Evolutionary conservation across 2,113 vertebrate genomes (phyloP).

Genomic region (Bothrops jararaca): DNA sequence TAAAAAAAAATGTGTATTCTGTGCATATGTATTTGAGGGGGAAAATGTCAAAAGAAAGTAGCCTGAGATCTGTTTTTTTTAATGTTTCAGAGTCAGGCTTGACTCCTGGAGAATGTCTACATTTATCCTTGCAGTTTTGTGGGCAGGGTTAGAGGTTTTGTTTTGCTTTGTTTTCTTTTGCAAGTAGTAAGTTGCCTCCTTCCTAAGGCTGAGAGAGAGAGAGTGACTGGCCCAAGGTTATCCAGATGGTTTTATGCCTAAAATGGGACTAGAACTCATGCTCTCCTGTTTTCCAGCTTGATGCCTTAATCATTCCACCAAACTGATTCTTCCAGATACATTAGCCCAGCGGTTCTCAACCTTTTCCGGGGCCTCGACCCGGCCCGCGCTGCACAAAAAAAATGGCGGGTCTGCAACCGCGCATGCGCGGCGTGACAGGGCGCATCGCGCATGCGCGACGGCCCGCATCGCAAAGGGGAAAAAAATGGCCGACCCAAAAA

Average conservation of each 20-base stretch:
- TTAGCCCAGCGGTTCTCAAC: no score
- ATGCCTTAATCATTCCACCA: background rate
- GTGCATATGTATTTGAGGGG: background rate
- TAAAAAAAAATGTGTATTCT: background rate
- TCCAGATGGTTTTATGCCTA: background rate
- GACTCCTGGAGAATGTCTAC: background rate
- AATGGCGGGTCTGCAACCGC: no score
- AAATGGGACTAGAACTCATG: background rate
- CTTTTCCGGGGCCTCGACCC: no score
- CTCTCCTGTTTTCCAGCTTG: background rate
- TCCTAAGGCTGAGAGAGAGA: background rate
- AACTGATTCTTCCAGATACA: no score
- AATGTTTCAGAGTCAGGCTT: background rate
- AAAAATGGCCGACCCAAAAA: no score
- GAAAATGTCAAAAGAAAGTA: background rate
- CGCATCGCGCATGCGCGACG: no score
- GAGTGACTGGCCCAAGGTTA: background rate
- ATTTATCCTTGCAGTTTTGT: background rate
- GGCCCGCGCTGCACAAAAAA: no score
- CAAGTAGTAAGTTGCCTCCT: background rate
- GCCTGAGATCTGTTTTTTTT: background rate
- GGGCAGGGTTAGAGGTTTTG: background rate
- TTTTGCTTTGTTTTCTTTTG: no score
- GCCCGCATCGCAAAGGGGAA: no score
- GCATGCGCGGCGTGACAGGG: no score